Evolutionary conservation across 2,888 invertebrate genomes (phyloP), one percentile per base, ranked within the genome.

Genomic region (Drosophila parthenogenetica): DNA sequence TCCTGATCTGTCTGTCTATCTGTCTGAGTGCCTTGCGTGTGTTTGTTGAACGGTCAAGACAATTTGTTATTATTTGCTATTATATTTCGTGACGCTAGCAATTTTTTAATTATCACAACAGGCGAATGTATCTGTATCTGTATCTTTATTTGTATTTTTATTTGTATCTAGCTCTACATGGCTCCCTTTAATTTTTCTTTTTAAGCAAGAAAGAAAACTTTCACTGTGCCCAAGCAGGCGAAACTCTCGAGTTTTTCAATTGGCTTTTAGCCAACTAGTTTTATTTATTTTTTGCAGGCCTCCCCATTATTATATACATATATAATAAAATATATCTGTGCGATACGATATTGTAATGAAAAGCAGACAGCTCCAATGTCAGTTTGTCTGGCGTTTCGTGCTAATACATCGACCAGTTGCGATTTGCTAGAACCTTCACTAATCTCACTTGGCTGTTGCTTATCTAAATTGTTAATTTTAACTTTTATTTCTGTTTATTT

Each of bases 51-150:
- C 71, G 77, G 75, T 62, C 86, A 78, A 86, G 83, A 86, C 83
- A 86, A 83, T 86, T 83, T 83, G 83, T 86, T 83, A 82, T 82
- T 86, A 82, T 82, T 85, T 73, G 75, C 75, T 72, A 87, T 85
- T 87, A 87, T 79, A 81, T 79, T 68, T 77, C 86, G 85, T 86
- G 86, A 86, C 83, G 79, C 72, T 67, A 65, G 83, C 81, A 79
- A 79, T 73, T 82, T 81, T 77, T 79, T 81, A 85, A 82, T 83
- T 83, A 82, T 77, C 72, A 63, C 79, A 77, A 82, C 63, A 62
- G 64, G 50, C 66, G 59, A 42, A 55, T 73, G 73, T 64, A 73
- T 65, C 55, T 77, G 43, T 66, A 57, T 51, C 65, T 53, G 19
- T 55, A 54, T 40, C 35, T 46, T 43, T 58, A 54, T 50, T 10